Percentiles rank a stretch among this genome's conserved stretches.
Evolutionary conservation across 2,797 vertebrate species (phyloP).

Genomic region (Gymnocypris eckloni): DNA sequence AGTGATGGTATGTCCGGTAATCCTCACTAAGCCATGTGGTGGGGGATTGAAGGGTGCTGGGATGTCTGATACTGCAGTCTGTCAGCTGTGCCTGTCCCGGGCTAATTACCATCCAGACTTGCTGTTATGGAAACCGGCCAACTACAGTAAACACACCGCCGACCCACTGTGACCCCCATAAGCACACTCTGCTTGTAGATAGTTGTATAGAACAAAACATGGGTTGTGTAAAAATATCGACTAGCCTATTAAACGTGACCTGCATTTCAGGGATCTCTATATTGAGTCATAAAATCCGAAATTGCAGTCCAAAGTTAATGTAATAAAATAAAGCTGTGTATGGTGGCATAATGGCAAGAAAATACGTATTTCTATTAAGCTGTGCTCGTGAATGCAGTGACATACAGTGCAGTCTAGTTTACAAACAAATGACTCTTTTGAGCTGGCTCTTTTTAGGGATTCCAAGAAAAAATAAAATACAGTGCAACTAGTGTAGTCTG

Average conservation of each 20-base stretch:
- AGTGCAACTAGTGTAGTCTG: neutral
- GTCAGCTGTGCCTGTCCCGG: conserved; percentile 34
- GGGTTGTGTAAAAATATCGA: conserved; percentile 5
- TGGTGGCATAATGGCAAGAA: neutral
- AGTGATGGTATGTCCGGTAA: conserved; percentile 57
- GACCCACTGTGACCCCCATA: conserved; percentile 32
- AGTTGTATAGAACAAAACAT: conserved; percentile 5
- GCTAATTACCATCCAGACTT: conserved; percentile 55
- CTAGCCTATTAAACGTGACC: neutral
- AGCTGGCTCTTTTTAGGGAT: no score
- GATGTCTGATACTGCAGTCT: conserved; percentile 45
- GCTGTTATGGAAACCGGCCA: conserved; percentile 33
- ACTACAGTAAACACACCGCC: conserved; percentile 17
- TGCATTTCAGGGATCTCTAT: neutral
- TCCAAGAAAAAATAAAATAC: no score
- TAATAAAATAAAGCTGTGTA: neutral
- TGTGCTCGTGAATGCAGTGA: neutral
- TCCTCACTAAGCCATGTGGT: conserved; percentile 56
- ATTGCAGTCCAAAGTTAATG: neutral
- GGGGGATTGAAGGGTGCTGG: conserved; percentile 42
- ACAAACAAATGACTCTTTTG: no score
- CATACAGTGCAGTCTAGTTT: neutral
- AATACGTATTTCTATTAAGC: neutral
- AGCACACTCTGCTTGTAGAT: neutral
- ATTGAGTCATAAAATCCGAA: neutral